Evolutionary conservation across 92 coral and sea anemone species (phyloP).

Genomic region (Galaxea fascicularis): DNA sequence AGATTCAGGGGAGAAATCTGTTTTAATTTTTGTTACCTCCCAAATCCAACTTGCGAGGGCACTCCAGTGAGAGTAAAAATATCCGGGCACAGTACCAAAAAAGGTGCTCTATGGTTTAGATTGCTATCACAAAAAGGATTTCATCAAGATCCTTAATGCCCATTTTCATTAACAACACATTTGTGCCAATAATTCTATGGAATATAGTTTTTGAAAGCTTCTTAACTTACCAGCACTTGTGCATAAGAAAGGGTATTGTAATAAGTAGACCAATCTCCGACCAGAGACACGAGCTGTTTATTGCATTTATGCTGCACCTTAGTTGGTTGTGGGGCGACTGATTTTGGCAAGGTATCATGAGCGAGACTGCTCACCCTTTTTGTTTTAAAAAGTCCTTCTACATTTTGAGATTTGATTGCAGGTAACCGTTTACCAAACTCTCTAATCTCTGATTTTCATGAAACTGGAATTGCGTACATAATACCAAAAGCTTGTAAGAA

Average conservation of each 20-base stretch:
- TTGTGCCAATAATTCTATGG: too few species aligned
- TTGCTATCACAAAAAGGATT: too few species aligned
- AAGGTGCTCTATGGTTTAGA: not conserved
- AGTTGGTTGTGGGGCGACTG: constrained; percentile 31
- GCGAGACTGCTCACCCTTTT: too few species aligned
- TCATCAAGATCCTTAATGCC: too few species aligned
- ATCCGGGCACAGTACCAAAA: not conserved
- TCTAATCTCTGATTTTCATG: too few species aligned
- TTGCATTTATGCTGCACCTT: constrained; percentile 28
- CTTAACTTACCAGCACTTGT: constrained; percentile 2
- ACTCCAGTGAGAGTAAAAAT: not conserved
- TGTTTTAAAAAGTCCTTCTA: too few species aligned
- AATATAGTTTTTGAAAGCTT: constrained; percentile 33
- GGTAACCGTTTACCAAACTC: too few species aligned
- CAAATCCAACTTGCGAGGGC: not conserved
- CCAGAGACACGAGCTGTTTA: constrained; percentile 11
- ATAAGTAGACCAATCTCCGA: constrained; percentile 9
- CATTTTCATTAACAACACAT: not conserved
- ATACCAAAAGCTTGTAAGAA: too few species aligned
- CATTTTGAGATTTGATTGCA: too few species aligned
- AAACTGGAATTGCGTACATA: too few species aligned
- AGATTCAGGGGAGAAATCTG: not conserved
- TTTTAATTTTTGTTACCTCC: not conserved
- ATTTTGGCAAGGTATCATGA: too few species aligned
- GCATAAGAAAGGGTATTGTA: constrained; percentile 15